These are phyloP conservation scores for Yponomeuta plumbellus DNA, from an alignment of 2,888 invertebrate species.

Conservation along the genomic window DNA sequence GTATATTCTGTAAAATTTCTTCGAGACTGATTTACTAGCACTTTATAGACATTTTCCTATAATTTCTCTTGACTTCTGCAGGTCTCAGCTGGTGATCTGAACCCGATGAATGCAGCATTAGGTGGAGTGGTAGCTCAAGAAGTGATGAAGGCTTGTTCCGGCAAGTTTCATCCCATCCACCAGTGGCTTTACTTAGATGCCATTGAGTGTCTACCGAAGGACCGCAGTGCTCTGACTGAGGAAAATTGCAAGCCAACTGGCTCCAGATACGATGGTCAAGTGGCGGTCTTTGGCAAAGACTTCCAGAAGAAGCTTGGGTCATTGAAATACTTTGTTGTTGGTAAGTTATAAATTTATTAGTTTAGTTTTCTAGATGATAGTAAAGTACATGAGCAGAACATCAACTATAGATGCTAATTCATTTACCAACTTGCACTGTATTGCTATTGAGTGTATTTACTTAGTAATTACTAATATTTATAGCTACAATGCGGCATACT, in stretches of 20 bases:
- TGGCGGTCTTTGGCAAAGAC: constrained; percentile 92
- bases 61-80: constrained; percentile 23
- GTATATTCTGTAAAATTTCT: too few relatives aligned
- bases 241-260: constrained; percentile 83
- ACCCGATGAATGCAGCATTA: constrained; percentile 94
- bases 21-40: too few relatives aligned
- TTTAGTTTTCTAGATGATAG: constrained; percentile 3
- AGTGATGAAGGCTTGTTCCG: constrained; percentile 98
- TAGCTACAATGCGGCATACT: too few relatives aligned
- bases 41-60: too few relatives aligned
- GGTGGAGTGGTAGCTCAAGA: constrained; percentile 99
- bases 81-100: constrained; percentile 85
- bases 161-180: constrained; percentile 94
- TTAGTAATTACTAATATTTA: too few relatives aligned
- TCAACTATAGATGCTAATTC: too few relatives aligned
- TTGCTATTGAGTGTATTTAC: too few relatives aligned
- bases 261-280: constrained; percentile 91
- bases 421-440: too few relatives aligned
- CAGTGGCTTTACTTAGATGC: constrained; percentile 98
- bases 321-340: constrained; percentile 87
- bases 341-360: constrained; percentile 44
- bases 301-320: constrained; percentile 91
- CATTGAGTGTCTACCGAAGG: constrained; percentile 92
- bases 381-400: too few relatives aligned
- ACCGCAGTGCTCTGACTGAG: constrained; percentile 79